phyloP scores from a whole-genome alignment of 2,797 vertebrate species.

The Oophaga sylvatica region DNA sequence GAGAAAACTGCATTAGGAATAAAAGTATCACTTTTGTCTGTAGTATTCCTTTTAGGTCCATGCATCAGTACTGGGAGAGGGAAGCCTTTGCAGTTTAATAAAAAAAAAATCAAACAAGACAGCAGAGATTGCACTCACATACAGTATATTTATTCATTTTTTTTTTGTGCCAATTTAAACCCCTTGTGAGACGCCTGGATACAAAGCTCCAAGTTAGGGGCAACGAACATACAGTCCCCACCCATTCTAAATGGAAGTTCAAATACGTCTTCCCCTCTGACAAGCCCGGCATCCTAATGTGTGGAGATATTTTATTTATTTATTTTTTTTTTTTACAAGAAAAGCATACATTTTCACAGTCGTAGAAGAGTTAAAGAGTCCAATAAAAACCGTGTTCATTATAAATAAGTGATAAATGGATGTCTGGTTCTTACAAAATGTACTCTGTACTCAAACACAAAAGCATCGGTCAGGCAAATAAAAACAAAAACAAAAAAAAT shows the following conservation, averaged over 20 bases:
- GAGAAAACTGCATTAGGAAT: too few species aligned
- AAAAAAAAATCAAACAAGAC: background rate
- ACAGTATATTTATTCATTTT: slow-evolving; percentile 20
- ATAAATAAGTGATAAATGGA: slow-evolving; percentile 52
- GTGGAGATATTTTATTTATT: slow-evolving; percentile 9
- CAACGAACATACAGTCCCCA: slow-evolving; percentile 12
- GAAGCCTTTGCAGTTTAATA: background rate
- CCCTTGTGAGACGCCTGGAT: slow-evolving; percentile 32
- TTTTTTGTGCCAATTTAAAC: slow-evolving; percentile 46
- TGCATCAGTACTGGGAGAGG: background rate
- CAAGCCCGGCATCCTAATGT: slow-evolving; percentile 31
- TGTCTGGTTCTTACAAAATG: slow-evolving; percentile 41
- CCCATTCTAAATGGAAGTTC: slow-evolving; percentile 13
- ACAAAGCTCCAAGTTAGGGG: slow-evolving; percentile 38
- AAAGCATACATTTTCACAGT: slow-evolving; percentile 55
- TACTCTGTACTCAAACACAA: slow-evolving; percentile 45
- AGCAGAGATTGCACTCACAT: slow-evolving; percentile 21
- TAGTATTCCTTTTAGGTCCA: background rate
- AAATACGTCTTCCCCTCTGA: slow-evolving; percentile 11
- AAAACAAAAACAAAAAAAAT: background rate
- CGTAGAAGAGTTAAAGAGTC: slow-evolving; percentile 45
- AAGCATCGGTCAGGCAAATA: slow-evolving; percentile 42
- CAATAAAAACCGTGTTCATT: slow-evolving; percentile 51
- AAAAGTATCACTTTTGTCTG: too few species aligned
- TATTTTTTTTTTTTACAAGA: slow-evolving; percentile 15